Evolutionary conservation across 2,888 invertebrate genomes (phyloP).

Genomic region (Hypselothyrea guttata): DNA sequence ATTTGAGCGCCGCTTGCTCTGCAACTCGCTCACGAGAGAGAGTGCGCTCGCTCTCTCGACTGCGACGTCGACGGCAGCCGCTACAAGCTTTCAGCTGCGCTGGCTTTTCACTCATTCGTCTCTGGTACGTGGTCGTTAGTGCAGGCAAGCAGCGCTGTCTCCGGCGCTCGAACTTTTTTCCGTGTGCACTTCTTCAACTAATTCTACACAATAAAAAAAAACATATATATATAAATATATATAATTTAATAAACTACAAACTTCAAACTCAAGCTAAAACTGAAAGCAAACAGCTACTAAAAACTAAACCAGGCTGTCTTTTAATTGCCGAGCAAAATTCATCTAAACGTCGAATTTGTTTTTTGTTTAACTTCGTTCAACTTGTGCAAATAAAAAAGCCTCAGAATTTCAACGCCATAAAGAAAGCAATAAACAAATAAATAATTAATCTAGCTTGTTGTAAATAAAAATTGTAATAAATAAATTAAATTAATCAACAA

Average conservation of each 20-base stretch:
- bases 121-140: conserved; percentile 62
- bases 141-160: conserved; percentile 59
- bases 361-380: conserved; percentile 57
- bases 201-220: conserved; percentile 23
- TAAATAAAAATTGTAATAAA: background rate
- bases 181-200: conserved; percentile 64
- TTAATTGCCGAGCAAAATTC: conserved; percentile 26
- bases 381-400: conserved; percentile 52
- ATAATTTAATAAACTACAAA: no score
- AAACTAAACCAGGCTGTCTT: conserved; percentile 28
- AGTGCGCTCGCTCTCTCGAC: conserved; percentile 11
- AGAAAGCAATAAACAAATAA: conserved; percentile 19
- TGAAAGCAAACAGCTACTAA: conserved; percentile 8
- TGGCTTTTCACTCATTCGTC: conserved; percentile 64
- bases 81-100: conserved; percentile 62
- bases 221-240: no score
- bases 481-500: conserved; percentile 18
- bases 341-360: conserved; percentile 46
- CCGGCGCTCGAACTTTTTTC: conserved; percentile 59
- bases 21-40: background rate
- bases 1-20: conserved; percentile 19
- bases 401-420: conserved; percentile 43
- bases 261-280: conserved; percentile 41
- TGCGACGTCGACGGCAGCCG: conserved; percentile 18
- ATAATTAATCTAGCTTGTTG: conserved; percentile 6